These are phyloP conservation scores for Acrocephalus kingi DNA, from an alignment of 2,113 vertebrate genomes.

Conservation along the genomic window DNA sequence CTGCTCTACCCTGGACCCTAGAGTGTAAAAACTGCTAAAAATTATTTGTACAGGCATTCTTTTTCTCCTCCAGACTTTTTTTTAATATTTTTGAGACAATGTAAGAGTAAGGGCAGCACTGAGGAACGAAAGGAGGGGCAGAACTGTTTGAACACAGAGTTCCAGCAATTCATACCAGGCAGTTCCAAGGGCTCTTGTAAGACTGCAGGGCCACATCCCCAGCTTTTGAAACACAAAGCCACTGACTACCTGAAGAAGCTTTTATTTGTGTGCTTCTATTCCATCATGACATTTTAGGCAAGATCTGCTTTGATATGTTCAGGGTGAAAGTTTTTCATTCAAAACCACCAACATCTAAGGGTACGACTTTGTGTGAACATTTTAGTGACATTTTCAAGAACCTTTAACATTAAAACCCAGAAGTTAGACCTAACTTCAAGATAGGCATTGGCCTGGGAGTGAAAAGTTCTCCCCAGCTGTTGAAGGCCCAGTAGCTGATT, in stretches of 20 bases:
- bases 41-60: background rate
- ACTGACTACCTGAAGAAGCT: background rate
- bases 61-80: background rate
- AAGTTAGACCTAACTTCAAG: background rate
- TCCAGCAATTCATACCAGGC: background rate
- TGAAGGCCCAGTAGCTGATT: background rate
- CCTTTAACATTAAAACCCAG: background rate
- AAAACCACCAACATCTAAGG: background rate
- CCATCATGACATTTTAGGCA: background rate
- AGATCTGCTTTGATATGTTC: background rate
- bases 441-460: accelerated
- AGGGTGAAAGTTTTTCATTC: background rate
- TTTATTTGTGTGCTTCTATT: background rate
- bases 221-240: background rate
- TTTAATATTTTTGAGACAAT: background rate
- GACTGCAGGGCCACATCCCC: background rate
- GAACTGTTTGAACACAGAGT: background rate
- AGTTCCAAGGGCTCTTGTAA: background rate
- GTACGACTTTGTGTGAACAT: background rate
- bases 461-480: background rate
- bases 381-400: background rate
- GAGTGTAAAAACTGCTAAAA: background rate
- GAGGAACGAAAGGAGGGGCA: background rate
- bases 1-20: background rate
- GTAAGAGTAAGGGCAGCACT: background rate